Conservation (phyloP, 2,888 invertebrate species). For the Caenorhabditis sp. region DNA sequence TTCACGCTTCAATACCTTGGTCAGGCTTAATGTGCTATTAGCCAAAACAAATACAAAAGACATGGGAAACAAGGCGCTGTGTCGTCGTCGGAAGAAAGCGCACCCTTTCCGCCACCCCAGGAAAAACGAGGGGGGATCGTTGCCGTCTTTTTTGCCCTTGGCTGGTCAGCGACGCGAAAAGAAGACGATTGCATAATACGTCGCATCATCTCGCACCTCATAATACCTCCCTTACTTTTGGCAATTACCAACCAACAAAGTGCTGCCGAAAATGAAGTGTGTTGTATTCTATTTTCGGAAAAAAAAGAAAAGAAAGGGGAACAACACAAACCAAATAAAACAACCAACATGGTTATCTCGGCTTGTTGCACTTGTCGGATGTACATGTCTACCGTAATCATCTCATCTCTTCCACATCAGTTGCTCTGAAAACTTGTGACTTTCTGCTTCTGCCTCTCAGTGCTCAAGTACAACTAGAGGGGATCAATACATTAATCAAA, state of each 20-base stretch:
- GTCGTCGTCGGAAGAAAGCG: conserved; percentile 7
- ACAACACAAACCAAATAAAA: not conserved
- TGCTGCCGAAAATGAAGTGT: conserved; percentile 5
- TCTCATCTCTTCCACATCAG: conserved; percentile 40
- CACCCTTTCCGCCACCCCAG: no score
- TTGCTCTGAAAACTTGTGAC: conserved; percentile 47
- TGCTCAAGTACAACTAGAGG: no score
- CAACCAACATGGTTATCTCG: conserved; percentile 34
- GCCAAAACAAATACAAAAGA: conserved; percentile 63
- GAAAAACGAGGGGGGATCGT: conserved; percentile 10
- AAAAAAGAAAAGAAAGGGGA: not conserved
- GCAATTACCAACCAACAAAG: conserved; percentile 54
- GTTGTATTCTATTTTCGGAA: conserved; percentile 25
- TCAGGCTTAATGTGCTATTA: conserved; percentile 61
- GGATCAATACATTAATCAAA: conserved; percentile 61
- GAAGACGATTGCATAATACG: conserved; percentile 65
- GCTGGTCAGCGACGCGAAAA: conserved; percentile 67
- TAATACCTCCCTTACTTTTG: conserved; percentile 36
- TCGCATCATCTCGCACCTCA: conserved; percentile 65
- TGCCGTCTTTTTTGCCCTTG: conserved; percentile 62
- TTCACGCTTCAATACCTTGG: conserved; percentile 55
- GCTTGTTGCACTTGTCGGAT: conserved; percentile 49
- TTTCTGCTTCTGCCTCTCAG: no score
- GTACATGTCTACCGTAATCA: conserved; percentile 44
- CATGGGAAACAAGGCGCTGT: conserved; percentile 51